A percentile compares a stretch with the other conserved stretches of the same genome.
Conservation (phyloP, 2,113 vertebrate genomes). For the Coracopsis vasa region DNA sequence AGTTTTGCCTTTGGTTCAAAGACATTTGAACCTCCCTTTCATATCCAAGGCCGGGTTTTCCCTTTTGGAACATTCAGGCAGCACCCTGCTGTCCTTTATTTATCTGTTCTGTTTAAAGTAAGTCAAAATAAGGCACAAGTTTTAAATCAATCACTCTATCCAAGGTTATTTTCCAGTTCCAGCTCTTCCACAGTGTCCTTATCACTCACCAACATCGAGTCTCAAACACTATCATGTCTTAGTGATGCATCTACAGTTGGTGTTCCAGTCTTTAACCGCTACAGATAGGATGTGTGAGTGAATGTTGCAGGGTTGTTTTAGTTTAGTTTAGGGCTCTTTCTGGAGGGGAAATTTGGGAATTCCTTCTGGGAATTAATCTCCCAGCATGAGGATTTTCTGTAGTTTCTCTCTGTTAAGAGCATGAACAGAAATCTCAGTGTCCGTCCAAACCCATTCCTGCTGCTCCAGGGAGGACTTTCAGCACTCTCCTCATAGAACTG, state of each 20-base stretch:
- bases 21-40: not conserved
- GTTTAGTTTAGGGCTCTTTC: not conserved
- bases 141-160: not conserved
- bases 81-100: not conserved
- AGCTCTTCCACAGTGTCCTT: not conserved
- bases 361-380: not conserved
- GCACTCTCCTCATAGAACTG: not conserved
- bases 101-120: not conserved
- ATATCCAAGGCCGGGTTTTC: not conserved
- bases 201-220: not conserved
- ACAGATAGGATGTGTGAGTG: not conserved
- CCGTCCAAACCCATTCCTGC: not conserved
- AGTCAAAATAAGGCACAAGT: not conserved
- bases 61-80: constrained; percentile 19
- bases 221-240: not conserved
- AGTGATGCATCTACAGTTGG: not conserved
- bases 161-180: constrained; percentile 6
- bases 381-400: not conserved
- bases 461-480: not conserved
- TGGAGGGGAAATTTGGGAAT: not conserved
- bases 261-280: not conserved
- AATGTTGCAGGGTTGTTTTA: not conserved
- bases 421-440: not conserved
- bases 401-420: not conserved
- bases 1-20: not conserved